A percentile compares a stretch with the other conserved stretches of the same genome.
Evolutionary conservation across 2,888 invertebrate species (phyloP).

Genomic region (Platycheirus albimanus): DNA sequence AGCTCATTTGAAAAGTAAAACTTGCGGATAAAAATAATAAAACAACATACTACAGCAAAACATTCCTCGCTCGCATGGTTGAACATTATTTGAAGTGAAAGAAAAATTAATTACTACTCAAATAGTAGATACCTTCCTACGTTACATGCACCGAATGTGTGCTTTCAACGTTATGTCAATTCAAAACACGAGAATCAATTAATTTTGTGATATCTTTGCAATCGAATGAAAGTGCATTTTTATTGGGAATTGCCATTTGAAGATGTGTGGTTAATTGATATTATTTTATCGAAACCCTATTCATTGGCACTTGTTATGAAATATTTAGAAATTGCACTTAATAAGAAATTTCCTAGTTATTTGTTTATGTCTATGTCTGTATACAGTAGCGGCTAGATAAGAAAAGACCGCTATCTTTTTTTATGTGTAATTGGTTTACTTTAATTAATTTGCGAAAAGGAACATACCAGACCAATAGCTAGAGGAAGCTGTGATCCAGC

Average conservation of each 20-base stretch:
- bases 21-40: no score
- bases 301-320: conserved; percentile 17
- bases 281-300: neutral
- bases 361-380: no score
- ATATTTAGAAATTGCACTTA: conserved; percentile 3
- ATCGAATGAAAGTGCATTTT: neutral
- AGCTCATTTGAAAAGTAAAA: no score
- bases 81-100: conserved; percentile 1
- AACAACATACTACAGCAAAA: no score
- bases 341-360: no score
- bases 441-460: no score
- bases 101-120: neutral
- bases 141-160: conserved; percentile 7
- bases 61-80: neutral
- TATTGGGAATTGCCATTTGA: neutral
- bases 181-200: conserved; percentile 9
- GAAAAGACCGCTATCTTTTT: no score
- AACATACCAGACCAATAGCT: no score
- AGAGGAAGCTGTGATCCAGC: no score
- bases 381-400: no score
- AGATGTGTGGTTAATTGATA: conserved; percentile 20
- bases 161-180: neutral
- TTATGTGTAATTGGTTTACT: no score
- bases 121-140: neutral
- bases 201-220: conserved; percentile 4